phyloP scores from a whole-genome alignment of 1,140 invertebrate genomes.

The Ectropis grisescens region DNA sequence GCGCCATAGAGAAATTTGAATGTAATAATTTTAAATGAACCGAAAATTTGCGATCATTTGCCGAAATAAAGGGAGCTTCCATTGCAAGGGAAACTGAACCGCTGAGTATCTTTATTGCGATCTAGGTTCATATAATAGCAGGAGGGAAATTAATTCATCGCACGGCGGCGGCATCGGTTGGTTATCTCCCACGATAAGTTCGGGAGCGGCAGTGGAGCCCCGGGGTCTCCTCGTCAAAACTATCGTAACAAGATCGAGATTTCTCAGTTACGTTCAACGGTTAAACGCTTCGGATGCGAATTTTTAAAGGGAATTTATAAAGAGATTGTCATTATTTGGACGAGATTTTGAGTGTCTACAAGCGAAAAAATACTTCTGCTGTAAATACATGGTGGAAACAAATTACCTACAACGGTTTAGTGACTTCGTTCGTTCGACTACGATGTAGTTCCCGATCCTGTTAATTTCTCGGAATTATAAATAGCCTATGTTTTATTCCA shows the following conservation, averaged over 20 bases:
- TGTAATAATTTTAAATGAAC: conserved; percentile 17
- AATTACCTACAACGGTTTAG: no score
- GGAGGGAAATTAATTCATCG: conserved; percentile 53
- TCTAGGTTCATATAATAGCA: conserved; percentile 43
- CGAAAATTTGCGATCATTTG: conserved; percentile 18
- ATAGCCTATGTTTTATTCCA: no score
- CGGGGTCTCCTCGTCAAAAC: conserved; percentile 22
- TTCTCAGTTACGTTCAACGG: conserved; percentile 38
- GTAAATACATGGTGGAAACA: no score
- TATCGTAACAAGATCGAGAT: conserved; percentile 51
- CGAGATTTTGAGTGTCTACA: no score
- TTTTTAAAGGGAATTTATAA: no score
- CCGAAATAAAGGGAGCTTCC: conserved; percentile 6
- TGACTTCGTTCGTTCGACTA: no score
- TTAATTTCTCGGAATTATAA: no score
- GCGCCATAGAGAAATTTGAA: no score
- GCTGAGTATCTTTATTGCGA: conserved; percentile 46
- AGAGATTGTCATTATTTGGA: conserved; percentile 36
- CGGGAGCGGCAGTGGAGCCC: conserved; percentile 15
- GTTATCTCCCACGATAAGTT: conserved; percentile 38
- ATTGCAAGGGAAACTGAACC: conserved; percentile 21
- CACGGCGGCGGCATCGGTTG: conserved; percentile 25
- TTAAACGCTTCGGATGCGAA: conserved; percentile 18
- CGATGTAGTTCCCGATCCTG: no score
- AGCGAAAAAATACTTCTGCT: no score